A percentile compares a stretch with the other conserved stretches of the same genome.
phyloP scores from a whole-genome alignment of 2,888 invertebrate species.

The Eustalomyia histrio region DNA sequence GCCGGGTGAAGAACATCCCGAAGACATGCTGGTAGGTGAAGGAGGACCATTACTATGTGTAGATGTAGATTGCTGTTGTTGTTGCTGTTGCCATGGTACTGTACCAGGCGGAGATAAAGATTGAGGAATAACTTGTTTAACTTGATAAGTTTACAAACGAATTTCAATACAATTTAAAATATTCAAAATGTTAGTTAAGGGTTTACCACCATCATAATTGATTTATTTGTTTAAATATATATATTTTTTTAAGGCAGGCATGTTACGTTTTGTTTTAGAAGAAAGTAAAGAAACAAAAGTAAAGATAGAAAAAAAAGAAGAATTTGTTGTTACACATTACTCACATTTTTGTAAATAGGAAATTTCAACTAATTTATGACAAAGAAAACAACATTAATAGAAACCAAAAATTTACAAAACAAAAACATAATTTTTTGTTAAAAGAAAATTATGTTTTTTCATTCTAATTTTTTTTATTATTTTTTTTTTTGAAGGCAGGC shows the following conservation, averaged over 20 bases:
- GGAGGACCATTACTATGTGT: conserved; percentile 82
- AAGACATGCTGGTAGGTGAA: conserved; percentile 84
- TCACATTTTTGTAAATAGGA: conserved; percentile 4
- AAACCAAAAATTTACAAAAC: background rate
- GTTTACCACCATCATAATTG: conserved; percentile 40
- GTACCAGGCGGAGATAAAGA: conserved; percentile 83
- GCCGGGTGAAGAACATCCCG: conserved; percentile 82
- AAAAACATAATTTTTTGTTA: conserved; percentile 44
- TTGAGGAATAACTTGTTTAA: conserved; percentile 84
- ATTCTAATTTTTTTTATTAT: conserved; percentile 15
- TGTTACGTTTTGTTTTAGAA: conserved; percentile 31
- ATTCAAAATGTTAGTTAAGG: conserved; percentile 15
- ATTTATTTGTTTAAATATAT: conserved; percentile 18
- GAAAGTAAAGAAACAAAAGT: conserved; percentile 7
- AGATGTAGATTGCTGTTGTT: conserved; percentile 74
- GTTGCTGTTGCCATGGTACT: conserved; percentile 83
- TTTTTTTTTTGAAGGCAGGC: conserved; percentile 39
- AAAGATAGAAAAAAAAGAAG: conserved; percentile 24
- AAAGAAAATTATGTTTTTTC: conserved; percentile 35
- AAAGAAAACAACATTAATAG: conserved; percentile 1
- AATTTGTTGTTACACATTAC: conserved; percentile 20
- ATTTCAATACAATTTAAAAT: conserved; percentile 2
- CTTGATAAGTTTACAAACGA: conserved; percentile 73
- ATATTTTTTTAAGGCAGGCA: conserved; percentile 49
- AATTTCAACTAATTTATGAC: background rate